phyloP scores from a whole-genome alignment of 2,113 vertebrate genomes.

The Pelecanus crispus region DNA sequence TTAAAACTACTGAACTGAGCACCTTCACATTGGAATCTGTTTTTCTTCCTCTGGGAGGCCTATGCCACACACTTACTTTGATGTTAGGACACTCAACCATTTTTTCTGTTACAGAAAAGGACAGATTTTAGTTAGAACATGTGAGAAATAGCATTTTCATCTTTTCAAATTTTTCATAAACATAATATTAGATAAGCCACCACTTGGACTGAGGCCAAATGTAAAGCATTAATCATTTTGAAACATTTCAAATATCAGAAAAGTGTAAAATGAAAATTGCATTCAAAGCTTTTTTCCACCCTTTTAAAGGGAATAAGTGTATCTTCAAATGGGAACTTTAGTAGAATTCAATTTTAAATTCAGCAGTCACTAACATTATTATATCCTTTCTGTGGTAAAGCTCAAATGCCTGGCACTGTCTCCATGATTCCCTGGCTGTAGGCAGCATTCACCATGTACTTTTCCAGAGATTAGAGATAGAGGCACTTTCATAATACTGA shows the following conservation, averaged over 20 bases:
- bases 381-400: neutral
- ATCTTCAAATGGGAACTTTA: neutral
- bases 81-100: neutral
- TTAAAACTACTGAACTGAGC: neutral
- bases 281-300: neutral
- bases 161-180: neutral
- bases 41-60: neutral
- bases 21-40: neutral
- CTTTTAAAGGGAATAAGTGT: neutral
- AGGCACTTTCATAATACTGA: neutral
- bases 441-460: neutral
- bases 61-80: neutral
- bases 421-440: neutral
- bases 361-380: neutral
- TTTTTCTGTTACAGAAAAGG: neutral
- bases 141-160: neutral
- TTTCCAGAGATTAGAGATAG: constrained; percentile 2
- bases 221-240: neutral
- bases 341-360: constrained; percentile 15
- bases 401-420: neutral
- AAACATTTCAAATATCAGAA: neutral
- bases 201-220: neutral
- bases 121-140: neutral
- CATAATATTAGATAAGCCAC: neutral
- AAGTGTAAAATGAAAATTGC: neutral